phyloP scores from a whole-genome alignment of 2,113 vertebrate genomes.

The Bathybates hornii region DNA sequence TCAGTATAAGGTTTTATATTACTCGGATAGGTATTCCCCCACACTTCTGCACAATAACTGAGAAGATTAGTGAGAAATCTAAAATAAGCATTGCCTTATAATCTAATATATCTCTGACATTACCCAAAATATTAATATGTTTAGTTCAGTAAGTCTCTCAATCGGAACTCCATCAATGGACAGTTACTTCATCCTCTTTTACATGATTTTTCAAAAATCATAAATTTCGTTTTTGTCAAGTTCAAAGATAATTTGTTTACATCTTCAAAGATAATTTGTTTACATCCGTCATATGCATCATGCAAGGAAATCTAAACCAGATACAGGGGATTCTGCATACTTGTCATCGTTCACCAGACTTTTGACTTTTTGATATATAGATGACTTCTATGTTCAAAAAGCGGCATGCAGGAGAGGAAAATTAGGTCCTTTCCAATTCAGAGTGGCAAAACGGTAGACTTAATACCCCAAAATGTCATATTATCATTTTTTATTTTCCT shows the following conservation, averaged over 20 bases:
- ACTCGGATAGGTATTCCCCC: no score
- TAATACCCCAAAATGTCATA: no score
- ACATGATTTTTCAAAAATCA: background rate
- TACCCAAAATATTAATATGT: no score
- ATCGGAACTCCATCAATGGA: rapidly evolving
- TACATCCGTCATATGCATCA: rapidly evolving
- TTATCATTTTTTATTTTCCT: no score
- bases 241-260: background rate
- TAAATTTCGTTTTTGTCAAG: rapidly evolving
- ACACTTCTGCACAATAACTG: no score
- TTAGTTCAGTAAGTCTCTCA: background rate
- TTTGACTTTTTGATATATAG: background rate
- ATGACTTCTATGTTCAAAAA: background rate
- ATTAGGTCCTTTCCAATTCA: no score
- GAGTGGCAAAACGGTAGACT: no score
- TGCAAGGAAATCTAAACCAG: background rate
- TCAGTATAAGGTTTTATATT: no score
- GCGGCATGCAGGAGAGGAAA: background rate
- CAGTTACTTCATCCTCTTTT: background rate
- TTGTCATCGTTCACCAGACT: rapidly evolving
- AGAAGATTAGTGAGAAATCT: no score
- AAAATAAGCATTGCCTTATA: no score
- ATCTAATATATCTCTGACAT: no score
- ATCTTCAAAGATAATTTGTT: background rate
- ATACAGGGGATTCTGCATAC: background rate